These are phyloP conservation scores for Callipepla californica DNA, from an alignment of 2,113 vertebrate species.

Conservation along the genomic window DNA sequence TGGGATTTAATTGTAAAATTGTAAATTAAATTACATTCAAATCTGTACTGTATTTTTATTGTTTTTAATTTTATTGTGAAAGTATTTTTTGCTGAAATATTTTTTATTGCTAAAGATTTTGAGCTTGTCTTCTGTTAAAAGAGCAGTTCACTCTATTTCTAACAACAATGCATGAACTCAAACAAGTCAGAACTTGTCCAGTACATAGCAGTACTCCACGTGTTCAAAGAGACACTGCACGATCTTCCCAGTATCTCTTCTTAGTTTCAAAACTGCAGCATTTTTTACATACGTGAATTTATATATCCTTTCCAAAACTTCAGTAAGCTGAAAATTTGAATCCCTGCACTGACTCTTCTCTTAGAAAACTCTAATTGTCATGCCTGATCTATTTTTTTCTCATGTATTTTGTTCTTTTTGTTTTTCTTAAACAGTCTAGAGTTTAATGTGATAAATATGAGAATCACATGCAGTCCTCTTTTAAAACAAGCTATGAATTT, in stretches of 20 bases:
- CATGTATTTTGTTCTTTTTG: neutral
- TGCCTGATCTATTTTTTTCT: neutral
- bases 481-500: conserved; percentile 48
- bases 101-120: neutral
- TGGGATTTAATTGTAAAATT: neutral
- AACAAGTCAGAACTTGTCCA: neutral
- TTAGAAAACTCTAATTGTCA: neutral
- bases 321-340: neutral
- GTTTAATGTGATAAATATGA: neutral
- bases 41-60: neutral
- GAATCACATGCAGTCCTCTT: neutral
- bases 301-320: neutral
- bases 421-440: neutral
- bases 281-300: neutral
- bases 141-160: neutral
- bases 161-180: neutral
- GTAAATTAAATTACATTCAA: neutral
- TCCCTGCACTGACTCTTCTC: neutral
- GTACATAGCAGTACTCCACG: neutral
- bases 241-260: neutral
- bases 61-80: neutral
- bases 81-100: neutral
- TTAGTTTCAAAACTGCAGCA: neutral
- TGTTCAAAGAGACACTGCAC: neutral
- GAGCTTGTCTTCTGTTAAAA: neutral